Evolutionary conservation across 2,113 vertebrate species (phyloP).

Genomic region (Aldabrachelys gigantea): DNA sequence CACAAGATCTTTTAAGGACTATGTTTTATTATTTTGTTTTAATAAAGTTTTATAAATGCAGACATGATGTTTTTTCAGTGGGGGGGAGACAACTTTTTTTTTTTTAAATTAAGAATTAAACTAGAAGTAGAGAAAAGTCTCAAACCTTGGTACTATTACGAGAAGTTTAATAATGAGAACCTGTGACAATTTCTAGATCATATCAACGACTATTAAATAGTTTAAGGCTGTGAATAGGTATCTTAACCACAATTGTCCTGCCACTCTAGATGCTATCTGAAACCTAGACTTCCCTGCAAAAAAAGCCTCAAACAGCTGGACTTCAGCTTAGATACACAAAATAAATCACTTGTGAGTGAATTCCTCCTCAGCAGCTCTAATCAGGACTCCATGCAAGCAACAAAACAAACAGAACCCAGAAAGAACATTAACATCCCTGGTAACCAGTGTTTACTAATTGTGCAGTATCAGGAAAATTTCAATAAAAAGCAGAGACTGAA

Average conservation of each 20-base stretch:
- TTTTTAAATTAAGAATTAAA: background rate
- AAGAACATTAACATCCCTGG: conserved; percentile 60
- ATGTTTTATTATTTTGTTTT: background rate
- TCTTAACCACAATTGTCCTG: conserved; percentile 26
- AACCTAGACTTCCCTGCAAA: conserved; percentile 22
- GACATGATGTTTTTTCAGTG: rapidly evolving
- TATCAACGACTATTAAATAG: background rate
- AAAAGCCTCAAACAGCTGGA: conserved; percentile 54
- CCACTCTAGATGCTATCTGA: conserved; percentile 47
- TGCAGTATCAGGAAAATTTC: conserved; percentile 40
- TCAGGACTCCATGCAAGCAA: conserved; percentile 58
- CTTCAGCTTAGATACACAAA: conserved; percentile 68
- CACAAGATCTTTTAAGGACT: background rate
- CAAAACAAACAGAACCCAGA: conserved; percentile 73
- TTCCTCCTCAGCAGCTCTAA: conserved; percentile 59
- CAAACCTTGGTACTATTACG: background rate
- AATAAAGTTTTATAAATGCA: background rate
- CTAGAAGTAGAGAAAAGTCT: background rate
- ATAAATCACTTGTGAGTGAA: conserved; percentile 72
- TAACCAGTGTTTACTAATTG: conserved; percentile 67
- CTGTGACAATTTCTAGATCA: background rate
- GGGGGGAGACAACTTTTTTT: background rate
- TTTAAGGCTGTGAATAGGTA: background rate
- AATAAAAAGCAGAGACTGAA: conserved; percentile 54
- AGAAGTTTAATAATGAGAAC: background rate